Base-by-base conservation (phyloP, 1,140 invertebrate species). In the Aleiodes sp. region DNA sequence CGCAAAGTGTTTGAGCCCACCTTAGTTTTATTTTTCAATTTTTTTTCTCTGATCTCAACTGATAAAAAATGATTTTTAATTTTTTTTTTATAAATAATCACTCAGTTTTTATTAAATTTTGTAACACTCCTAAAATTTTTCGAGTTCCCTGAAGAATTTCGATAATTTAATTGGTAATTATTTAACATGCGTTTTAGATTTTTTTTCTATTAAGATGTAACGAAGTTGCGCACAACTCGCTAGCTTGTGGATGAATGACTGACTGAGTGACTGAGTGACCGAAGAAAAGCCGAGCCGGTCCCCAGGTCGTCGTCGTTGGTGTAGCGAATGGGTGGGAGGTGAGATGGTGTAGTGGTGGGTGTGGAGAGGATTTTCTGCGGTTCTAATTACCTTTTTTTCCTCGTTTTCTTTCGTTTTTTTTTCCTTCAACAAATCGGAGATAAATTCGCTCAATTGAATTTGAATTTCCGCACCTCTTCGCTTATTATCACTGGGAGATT, bases 221-320 rank as follows among this genome's bases (percentile, higher is more conserved):
- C 31, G 31, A 35, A n/a, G n/a, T n/a, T n/a, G 31, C 31, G 31
- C 31, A 35, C 31, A 10, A 35, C 31, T 35, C 31, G 10, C 31
- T 35, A 35, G 65, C 56, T 59, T 31, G 65, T 52, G 65, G 52
- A 67, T 67, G 65, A 67, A 67, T 67, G 65, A 67, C 65, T 67
- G 65, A 67, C 52, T 67, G 37, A 31, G 65, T 67, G 65, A 67
- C 65, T 67, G 65, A 67, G 65, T 67, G 65, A 67, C 52, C 65
- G 65, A 37, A 21, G 10, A 67, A 52, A 67, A 67, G 35, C 39
- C 52, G 33, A 67, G 52, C 33, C 33, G 37, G 65, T 52, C 3
- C 39, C 39, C 65, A 67, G 65, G 43, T 67, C 65, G 52, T 60
- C 39, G 4, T 43, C 39, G 3, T 2, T 35, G 31, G 31, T 35